Evolutionary conservation across 2,113 vertebrate species (phyloP).

Genomic region (Brachyhypopomus gauderio): DNA sequence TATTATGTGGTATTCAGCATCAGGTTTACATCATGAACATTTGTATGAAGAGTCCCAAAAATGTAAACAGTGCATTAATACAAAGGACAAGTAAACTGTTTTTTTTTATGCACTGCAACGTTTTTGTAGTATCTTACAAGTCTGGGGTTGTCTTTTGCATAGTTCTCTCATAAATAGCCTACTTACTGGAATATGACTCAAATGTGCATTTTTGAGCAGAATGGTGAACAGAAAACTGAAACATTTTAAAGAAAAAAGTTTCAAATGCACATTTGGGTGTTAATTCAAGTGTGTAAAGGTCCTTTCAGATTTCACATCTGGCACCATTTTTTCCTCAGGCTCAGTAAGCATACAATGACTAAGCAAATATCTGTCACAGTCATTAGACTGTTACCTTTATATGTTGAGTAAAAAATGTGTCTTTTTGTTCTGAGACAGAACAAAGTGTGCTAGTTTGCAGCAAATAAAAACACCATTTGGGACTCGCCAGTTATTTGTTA

Average conservation of each 20-base stretch:
- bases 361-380: background rate
- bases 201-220: constrained; percentile 32
- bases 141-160: background rate
- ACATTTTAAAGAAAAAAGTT: constrained; percentile 42
- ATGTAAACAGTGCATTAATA: background rate
- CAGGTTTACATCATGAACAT: background rate
- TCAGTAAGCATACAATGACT: background rate
- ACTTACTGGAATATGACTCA: constrained; percentile 13
- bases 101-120: background rate
- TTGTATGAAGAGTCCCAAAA: background rate
- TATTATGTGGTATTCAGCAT: background rate
- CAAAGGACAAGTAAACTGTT: background rate
- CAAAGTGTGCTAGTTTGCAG: background rate
- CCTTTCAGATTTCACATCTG: background rate
- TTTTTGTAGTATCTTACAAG: background rate
- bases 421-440: background rate
- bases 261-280: constrained; percentile 73
- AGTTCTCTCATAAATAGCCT: background rate
- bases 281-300: constrained; percentile 63
- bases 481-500: background rate
- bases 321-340: background rate
- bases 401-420: background rate
- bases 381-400: background rate
- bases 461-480: background rate
- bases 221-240: constrained; percentile 55